phyloP scores from a whole-genome alignment of 2,113 vertebrate species.

The Antigone vipio region DNA sequence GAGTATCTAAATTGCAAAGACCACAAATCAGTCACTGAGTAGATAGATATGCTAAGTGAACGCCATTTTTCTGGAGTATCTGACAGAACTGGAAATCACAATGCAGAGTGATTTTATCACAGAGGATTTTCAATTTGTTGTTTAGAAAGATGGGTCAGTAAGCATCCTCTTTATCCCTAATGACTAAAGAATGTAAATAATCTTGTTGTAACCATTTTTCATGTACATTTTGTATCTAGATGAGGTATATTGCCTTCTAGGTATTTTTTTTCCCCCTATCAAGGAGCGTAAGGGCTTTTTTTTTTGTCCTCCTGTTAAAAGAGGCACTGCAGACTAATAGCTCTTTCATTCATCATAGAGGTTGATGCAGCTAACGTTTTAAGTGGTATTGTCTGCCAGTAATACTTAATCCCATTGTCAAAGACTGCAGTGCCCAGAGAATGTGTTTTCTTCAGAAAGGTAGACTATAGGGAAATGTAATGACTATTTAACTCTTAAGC shows the following conservation, averaged over 20 bases:
- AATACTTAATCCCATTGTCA: constrained; percentile 5
- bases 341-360: constrained; percentile 19
- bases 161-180: constrained; percentile 71
- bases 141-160: constrained; percentile 67
- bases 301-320: constrained; percentile 3
- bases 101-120: constrained; percentile 62
- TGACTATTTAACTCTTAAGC: constrained; percentile 21
- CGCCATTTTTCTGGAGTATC: constrained; percentile 62
- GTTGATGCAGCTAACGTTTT: constrained; percentile 4
- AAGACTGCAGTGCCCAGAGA: neutral
- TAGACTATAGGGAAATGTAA: neutral
- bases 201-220: constrained; percentile 60
- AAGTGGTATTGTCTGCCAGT: constrained; percentile 26
- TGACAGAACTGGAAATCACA: constrained; percentile 72
- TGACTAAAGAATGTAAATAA: constrained; percentile 74
- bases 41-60: constrained; percentile 54
- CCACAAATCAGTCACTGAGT: constrained; percentile 49
- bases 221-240: constrained; percentile 56
- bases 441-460: constrained; percentile 26
- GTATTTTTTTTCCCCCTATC: neutral
- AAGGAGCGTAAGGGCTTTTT: neutral
- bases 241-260: constrained; percentile 56
- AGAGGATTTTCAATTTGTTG: constrained; percentile 74
- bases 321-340: constrained; percentile 28
- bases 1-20: constrained; percentile 65